These are phyloP conservation scores for Cinclus mexicanus DNA, from an alignment of 2,113 vertebrate genomes.

Conservation along the genomic window DNA sequence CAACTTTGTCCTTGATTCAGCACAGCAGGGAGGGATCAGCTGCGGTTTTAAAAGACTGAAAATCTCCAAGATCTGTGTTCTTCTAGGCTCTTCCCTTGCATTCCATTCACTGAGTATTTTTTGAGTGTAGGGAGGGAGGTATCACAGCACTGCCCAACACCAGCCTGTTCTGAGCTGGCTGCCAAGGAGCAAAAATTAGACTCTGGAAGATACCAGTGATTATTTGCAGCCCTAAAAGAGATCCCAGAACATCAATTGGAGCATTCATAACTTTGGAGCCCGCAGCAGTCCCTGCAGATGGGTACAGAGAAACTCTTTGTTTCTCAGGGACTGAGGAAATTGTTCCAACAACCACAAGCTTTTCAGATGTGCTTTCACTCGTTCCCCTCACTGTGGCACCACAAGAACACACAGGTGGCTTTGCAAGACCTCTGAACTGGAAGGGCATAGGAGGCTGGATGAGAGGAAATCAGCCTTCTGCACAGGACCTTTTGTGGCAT, in stretches of 20 bases:
- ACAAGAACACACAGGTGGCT: neutral
- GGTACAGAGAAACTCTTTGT: neutral
- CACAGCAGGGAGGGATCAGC: neutral
- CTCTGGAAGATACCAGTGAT: neutral
- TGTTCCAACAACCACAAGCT: neutral
- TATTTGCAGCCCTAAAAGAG: neutral
- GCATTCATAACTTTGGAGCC: neutral
- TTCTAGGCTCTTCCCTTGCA: neutral
- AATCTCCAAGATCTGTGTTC: neutral
- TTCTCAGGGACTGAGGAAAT: neutral
- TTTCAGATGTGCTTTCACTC: neutral
- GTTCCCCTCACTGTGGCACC: rapidly evolving
- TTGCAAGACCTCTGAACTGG: too few species aligned
- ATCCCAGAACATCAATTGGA: neutral
- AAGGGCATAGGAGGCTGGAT: neutral
- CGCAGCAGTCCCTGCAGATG: neutral
- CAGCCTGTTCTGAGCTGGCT: neutral
- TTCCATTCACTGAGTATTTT: neutral
- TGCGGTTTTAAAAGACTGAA: neutral
- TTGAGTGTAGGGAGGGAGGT: rapidly evolving
- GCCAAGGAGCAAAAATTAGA: neutral
- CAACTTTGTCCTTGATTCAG: neutral
- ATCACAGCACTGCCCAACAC: neutral
- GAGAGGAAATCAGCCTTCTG: neutral
- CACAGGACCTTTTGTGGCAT: neutral